Base-by-base conservation (phyloP, 2,888 invertebrate genomes). In the Tinea trinotella region DNA sequence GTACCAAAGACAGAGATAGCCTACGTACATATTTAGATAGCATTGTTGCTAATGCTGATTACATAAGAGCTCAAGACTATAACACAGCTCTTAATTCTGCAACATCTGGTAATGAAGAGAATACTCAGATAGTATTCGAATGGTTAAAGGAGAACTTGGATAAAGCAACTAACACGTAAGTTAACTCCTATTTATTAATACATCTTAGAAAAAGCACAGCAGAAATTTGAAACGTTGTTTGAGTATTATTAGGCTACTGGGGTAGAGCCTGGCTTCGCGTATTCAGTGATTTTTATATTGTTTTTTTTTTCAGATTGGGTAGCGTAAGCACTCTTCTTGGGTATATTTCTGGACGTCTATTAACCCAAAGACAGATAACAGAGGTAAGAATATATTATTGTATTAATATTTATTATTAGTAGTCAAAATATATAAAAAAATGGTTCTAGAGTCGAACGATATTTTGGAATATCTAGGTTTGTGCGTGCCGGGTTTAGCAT, bases 41-140 rank as follows among this genome's bases (percentile, higher is more conserved):
- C 1, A 71, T 82, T 6, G 68, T 77, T 0, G 59, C 66, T 53
- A 63, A 61, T 0, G 59, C 64, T 22, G 65, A 67, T 17, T 59
- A 65, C 0, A 68, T 85, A 22, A 74, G 89, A 64, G 61, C 71
- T 58, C 80, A 88, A 70, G 80, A 89, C 65, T 61, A 75, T 2
- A 61, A 65, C 1, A 62, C 74, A 0, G 87, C 76, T 60, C 62
- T 88, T 63, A 68, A 65, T 22, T 78, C 88, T 1, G 88, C 90
- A 10, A 82, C 88, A 36, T 68, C 77, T 0, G 78, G 85, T 53
- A 89, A 89, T 59, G 86, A 87, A 59, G 71, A 74, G 44, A 91
- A 90, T 57, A 82, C 90, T 0, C 65, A 86, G 53, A 75, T 83
- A 24, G 87, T 86, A 0, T 88, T 90, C 52, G 64, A 85, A 0